Evolutionary conservation across 2,888 invertebrate species (phyloP).

Genomic region (Thymelicus lineola): DNA sequence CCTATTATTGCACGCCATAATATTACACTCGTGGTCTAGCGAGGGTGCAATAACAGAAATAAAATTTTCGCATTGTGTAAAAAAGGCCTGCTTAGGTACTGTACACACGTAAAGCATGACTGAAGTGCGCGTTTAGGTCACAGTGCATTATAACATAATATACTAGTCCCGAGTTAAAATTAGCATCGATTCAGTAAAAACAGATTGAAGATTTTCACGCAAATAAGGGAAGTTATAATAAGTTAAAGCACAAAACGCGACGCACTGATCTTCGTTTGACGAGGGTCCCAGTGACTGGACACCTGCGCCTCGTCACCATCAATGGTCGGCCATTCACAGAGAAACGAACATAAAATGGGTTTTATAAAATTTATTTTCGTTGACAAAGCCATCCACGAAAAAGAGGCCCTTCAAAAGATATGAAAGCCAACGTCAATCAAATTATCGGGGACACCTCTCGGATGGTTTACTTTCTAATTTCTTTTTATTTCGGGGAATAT

Average conservation of each 20-base stretch:
- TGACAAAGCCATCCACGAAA: neutral
- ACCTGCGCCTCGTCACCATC: constrained; percentile 33
- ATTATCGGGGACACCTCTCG: neutral
- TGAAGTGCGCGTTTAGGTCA: too few relatives aligned
- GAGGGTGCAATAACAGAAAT: too few relatives aligned
- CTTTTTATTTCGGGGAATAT: neutral
- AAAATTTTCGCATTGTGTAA: neutral
- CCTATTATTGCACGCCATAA: too few relatives aligned
- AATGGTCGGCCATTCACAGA: constrained; percentile 11
- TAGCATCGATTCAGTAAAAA: neutral
- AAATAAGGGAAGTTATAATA: constrained; percentile 12
- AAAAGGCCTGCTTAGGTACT: too few relatives aligned
- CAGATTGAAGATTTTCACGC: neutral
- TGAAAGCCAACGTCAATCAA: constrained; percentile 3
- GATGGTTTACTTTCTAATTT: neutral
- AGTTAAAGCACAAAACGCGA: constrained; percentile 21
- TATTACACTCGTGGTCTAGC: too few relatives aligned
- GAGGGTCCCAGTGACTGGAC: constrained; percentile 38
- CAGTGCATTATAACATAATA: too few relatives aligned
- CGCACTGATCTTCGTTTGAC: constrained; percentile 40
- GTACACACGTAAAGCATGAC: too few relatives aligned
- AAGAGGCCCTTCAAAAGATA: neutral
- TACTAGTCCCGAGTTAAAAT: neutral
- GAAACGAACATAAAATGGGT: neutral
- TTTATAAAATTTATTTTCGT: constrained; percentile 1